Conservation (phyloP, 2,888 invertebrate species). For the Dorcus hopei region DNA sequence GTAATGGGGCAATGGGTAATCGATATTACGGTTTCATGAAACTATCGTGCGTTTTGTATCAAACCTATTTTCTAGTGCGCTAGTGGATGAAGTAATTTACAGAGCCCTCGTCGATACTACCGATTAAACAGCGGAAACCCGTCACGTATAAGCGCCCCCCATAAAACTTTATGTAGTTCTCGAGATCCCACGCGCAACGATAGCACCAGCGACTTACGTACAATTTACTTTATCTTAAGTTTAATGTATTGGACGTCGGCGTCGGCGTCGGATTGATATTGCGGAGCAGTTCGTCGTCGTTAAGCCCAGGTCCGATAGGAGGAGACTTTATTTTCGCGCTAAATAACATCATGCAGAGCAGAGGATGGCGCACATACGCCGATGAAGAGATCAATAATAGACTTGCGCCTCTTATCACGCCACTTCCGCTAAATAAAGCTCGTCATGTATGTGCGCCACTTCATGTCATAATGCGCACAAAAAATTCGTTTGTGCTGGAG, state of each 20-base stretch:
- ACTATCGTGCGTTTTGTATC: no score
- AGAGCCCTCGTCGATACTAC: no score
- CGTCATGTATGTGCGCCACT: slow-evolving; percentile 3
- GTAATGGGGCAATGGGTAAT: no score
- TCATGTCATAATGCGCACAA: no score
- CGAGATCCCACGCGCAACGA: no score
- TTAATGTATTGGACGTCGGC: slow-evolving; percentile 8
- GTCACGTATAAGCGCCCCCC: no score
- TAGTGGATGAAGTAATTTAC: no score
- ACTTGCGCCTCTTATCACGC: slow-evolving; percentile 8
- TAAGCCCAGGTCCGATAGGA: slow-evolving; percentile 20
- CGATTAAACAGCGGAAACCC: no score
- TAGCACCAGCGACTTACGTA: neutral
- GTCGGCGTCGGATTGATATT: slow-evolving; percentile 19
- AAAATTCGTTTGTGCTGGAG: no score
- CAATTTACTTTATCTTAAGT: slow-evolving; percentile 4
- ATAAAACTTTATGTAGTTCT: no score
- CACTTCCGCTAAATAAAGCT: slow-evolving; percentile 12
- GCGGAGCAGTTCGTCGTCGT: slow-evolving; percentile 18
- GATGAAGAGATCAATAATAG: slow-evolving; percentile 2
- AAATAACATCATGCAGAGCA: slow-evolving; percentile 1
- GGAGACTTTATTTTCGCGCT: slow-evolving; percentile 6
- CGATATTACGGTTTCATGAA: no score
- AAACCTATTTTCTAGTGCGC: no score
- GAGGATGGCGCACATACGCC: neutral